Evolutionary conservation across 2,113 vertebrate species (phyloP).

Genomic region (Silurus asotus): DNA sequence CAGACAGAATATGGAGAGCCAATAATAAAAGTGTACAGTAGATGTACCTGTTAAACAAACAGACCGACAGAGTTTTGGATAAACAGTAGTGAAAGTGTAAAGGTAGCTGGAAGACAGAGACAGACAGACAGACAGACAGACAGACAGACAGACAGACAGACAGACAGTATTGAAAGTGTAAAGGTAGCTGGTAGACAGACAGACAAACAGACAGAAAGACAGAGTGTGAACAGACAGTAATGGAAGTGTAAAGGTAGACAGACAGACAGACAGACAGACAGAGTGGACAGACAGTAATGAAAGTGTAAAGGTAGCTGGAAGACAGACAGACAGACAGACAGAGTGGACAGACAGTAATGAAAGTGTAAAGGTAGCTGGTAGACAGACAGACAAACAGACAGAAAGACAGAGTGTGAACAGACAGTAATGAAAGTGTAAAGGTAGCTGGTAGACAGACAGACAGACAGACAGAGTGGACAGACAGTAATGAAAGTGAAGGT

Average conservation of each 20-base stretch:
- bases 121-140: background rate
- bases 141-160: background rate
- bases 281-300: background rate
- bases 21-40: too few species aligned
- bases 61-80: background rate
- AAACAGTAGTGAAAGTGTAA: background rate
- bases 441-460: too few species aligned
- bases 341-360: background rate
- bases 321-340: background rate
- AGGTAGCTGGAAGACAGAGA: too few species aligned
- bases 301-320: background rate
- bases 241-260: background rate
- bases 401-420: background rate
- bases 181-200: background rate
- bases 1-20: too few species aligned
- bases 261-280: background rate
- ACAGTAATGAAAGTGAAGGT: too few species aligned
- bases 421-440: too few species aligned
- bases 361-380: background rate
- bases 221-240: background rate
- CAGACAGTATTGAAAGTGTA: background rate
- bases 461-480: too few species aligned
- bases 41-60: too few species aligned
- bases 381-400: background rate
- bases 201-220: background rate